Conservation (phyloP, 1,140 invertebrate genomes). For the Drosophila prosaltans region DNA sequence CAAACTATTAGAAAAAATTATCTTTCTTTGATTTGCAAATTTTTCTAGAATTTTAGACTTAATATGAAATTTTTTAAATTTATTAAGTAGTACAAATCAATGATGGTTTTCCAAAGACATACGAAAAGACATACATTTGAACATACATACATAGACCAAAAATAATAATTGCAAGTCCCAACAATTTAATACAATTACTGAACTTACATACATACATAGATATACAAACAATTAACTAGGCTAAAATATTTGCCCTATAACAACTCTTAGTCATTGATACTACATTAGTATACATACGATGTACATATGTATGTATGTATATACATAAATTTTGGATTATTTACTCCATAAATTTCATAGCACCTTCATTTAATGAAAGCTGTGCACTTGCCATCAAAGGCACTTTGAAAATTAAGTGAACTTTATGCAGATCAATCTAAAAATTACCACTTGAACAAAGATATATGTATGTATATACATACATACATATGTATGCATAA, state of each 20-base stretch:
- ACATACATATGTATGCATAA: background rate
- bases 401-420: conserved; percentile 6
- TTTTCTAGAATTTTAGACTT: too few relatives aligned
- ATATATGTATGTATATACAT: conserved; percentile 14
- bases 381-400: conserved; percentile 6
- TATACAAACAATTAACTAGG: too few relatives aligned
- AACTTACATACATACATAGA: too few relatives aligned
- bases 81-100: too few relatives aligned
- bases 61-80: too few relatives aligned
- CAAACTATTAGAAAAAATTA: too few relatives aligned
- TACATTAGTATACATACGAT: background rate
- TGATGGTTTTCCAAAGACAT: too few relatives aligned
- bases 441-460: conserved; percentile 38
- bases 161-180: too few relatives aligned
- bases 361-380: conserved; percentile 7
- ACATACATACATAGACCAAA: too few relatives aligned
- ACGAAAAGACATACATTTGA: too few relatives aligned
- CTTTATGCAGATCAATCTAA: conserved; percentile 10
- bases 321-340: conserved; percentile 6
- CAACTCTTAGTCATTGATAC: background rate
- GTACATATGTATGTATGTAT: background rate
- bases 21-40: too few relatives aligned
- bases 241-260: background rate
- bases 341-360: conserved; percentile 8
- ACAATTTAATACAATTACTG: too few relatives aligned